phyloP scores from a whole-genome alignment of 2,888 invertebrate species.

The Odontomyia ornata region DNA sequence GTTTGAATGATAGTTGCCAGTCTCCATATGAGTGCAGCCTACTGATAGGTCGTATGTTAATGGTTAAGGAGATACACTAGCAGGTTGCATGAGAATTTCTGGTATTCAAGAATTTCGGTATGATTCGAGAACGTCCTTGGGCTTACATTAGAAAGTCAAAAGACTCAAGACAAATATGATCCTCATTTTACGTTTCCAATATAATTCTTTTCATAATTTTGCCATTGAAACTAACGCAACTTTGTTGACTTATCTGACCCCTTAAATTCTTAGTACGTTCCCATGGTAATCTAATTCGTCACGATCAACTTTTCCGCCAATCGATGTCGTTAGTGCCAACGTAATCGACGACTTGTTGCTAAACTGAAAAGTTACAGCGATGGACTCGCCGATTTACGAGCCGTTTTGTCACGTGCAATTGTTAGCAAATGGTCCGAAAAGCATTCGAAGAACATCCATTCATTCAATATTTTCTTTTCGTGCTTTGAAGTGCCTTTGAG shows the following conservation, averaged over 20 bases:
- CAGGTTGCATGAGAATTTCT: too few relatives aligned
- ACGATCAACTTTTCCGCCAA: conserved; percentile 16
- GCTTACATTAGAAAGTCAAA: too few relatives aligned
- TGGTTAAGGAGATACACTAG: too few relatives aligned
- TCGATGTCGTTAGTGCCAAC: not conserved
- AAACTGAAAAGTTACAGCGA: not conserved
- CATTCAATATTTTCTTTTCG: not conserved
- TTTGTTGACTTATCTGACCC: not conserved
- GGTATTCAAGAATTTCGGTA: too few relatives aligned
- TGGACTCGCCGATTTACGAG: not conserved
- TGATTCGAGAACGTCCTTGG: too few relatives aligned
- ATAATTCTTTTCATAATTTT: too few relatives aligned
- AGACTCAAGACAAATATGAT: too few relatives aligned
- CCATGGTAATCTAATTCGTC: conserved; percentile 5
- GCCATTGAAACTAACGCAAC: too few relatives aligned
- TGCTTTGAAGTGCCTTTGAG: not conserved
- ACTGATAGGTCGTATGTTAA: too few relatives aligned
- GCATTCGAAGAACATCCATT: not conserved
- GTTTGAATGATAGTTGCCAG: too few relatives aligned
- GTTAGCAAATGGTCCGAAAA: not conserved
- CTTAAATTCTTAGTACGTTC: not conserved
- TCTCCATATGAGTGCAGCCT: too few relatives aligned
- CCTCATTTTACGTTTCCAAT: too few relatives aligned
- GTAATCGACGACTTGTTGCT: not conserved
- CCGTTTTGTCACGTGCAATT: not conserved